Conservation (phyloP, 1,140 invertebrate genomes). For the Dufourea novaeangliae region DNA sequence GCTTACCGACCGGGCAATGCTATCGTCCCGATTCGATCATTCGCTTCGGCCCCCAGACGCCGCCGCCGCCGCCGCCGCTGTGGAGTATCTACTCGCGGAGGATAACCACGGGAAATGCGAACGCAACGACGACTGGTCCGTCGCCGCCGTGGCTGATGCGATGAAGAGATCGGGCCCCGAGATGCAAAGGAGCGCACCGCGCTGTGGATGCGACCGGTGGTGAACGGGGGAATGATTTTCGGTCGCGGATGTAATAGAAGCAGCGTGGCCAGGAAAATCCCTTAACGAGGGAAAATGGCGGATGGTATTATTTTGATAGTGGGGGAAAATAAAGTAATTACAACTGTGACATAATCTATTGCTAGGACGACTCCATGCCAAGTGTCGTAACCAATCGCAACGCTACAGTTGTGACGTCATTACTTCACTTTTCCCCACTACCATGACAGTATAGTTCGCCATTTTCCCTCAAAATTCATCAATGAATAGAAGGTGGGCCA, state of each 20-base stretch:
- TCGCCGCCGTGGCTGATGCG: slow-evolving; percentile 38
- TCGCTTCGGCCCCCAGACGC: not conserved
- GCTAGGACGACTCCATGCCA: too few species aligned
- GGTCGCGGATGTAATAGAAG: slow-evolving; percentile 23
- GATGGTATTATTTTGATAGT: too few species aligned
- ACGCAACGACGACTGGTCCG: not conserved
- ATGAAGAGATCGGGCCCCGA: slow-evolving; percentile 61
- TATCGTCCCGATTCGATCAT: slow-evolving; percentile 58
- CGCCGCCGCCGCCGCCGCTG: not conserved
- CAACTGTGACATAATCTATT: too few species aligned
- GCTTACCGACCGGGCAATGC: slow-evolving; percentile 40
- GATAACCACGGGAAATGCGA: slow-evolving; percentile 14
- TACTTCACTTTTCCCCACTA: too few species aligned
- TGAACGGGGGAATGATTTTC: slow-evolving; percentile 27
- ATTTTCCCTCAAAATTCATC: too few species aligned
- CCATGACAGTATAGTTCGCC: too few species aligned
- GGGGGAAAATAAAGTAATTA: too few species aligned
- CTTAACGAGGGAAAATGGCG: too few species aligned
- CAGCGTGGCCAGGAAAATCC: too few species aligned
- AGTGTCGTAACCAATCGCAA: too few species aligned
- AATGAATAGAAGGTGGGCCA: too few species aligned
- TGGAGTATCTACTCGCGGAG: not conserved
- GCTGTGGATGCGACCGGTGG: not conserved
- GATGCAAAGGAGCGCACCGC: slow-evolving; percentile 52
- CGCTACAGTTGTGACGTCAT: too few species aligned